phyloP scores from a whole-genome alignment of 1,140 invertebrate species.

The Hyposmocoma kahamanoa region DNA sequence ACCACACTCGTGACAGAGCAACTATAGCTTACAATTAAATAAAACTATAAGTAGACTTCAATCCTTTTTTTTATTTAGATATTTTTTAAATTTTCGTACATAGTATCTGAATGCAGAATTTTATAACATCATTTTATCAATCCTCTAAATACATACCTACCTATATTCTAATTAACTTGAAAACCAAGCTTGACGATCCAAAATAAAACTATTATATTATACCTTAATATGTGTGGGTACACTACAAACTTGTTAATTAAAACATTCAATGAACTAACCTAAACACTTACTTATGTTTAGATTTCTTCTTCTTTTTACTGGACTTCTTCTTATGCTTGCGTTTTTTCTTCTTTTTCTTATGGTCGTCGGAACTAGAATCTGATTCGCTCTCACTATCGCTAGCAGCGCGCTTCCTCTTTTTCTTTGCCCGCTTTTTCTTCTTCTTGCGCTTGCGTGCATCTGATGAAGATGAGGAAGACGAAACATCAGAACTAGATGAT shows the following conservation, averaged over 20 bases:
- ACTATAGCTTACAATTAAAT: too few relatives aligned
- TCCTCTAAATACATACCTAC: too few relatives aligned
- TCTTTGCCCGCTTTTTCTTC: conserved; percentile 65
- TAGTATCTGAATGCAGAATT: too few relatives aligned
- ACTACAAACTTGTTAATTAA: neutral
- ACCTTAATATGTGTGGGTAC: neutral
- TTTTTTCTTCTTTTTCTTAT: conserved; percentile 72
- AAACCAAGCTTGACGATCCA: too few relatives aligned
- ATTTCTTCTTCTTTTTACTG: conserved; percentile 72
- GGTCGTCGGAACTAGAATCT: conserved; percentile 66
- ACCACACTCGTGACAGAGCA: too few relatives aligned
- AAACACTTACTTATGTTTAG: conserved; percentile 58
- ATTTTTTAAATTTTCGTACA: too few relatives aligned
- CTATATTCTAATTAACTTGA: too few relatives aligned
- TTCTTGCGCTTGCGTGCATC: conserved; percentile 59
- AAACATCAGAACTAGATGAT: conserved; percentile 53
- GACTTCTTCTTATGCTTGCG: conserved; percentile 71
- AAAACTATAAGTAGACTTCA: too few relatives aligned
- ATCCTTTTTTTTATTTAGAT: too few relatives aligned
- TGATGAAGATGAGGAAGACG: conserved; percentile 61
- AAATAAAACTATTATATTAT: too few relatives aligned
- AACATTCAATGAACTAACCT: neutral
- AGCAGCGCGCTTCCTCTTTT: conserved; percentile 60
- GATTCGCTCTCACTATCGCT: conserved; percentile 68
- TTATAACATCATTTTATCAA: too few relatives aligned